Conservation (phyloP, 2,888 invertebrate species). For the Tricholauxania praeusta region DNA sequence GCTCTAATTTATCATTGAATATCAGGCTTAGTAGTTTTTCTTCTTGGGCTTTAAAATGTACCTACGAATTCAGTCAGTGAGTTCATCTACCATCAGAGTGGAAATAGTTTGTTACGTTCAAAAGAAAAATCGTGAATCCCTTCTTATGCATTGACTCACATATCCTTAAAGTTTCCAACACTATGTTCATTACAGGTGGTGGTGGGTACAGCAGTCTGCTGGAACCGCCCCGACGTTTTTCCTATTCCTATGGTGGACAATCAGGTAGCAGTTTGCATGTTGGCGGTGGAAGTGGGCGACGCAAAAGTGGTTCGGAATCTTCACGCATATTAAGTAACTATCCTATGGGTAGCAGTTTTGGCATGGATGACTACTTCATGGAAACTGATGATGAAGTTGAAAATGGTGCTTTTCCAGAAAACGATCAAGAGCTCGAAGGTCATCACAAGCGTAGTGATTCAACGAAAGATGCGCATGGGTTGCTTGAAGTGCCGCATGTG, state of each 20-base stretch:
- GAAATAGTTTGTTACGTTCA: no score
- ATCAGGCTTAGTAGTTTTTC: neutral
- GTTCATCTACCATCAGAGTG: no score
- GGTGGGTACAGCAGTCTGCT: conserved; percentile 80
- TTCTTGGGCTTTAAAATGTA: no score
- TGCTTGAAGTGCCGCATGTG: conserved; percentile 66
- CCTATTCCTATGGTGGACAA: conserved; percentile 64
- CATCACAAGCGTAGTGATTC: conserved; percentile 61
- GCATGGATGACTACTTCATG: conserved; percentile 67
- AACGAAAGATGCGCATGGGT: conserved; percentile 63
- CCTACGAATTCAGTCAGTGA: no score
- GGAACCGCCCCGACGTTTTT: conserved; percentile 76
- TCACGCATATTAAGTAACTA: conserved; percentile 68
- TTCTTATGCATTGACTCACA: no score
- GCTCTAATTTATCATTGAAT: conserved; percentile 26
- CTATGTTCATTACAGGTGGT: conserved; percentile 62
- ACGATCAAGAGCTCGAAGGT: conserved; percentile 50
- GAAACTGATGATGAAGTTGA: conserved; percentile 69
- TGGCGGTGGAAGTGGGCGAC: conserved; percentile 70
- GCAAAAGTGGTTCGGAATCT: conserved; percentile 75
- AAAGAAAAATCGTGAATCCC: no score
- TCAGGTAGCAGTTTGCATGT: conserved; percentile 51
- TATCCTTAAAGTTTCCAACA: neutral
- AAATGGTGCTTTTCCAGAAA: conserved; percentile 69
- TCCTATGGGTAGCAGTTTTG: conserved; percentile 68